Percentiles rank a stretch among this genome's conserved stretches.
These are phyloP conservation scores for Bufo bufo DNA, from an alignment of 2,113 vertebrate genomes.

Conservation along the genomic window DNA sequence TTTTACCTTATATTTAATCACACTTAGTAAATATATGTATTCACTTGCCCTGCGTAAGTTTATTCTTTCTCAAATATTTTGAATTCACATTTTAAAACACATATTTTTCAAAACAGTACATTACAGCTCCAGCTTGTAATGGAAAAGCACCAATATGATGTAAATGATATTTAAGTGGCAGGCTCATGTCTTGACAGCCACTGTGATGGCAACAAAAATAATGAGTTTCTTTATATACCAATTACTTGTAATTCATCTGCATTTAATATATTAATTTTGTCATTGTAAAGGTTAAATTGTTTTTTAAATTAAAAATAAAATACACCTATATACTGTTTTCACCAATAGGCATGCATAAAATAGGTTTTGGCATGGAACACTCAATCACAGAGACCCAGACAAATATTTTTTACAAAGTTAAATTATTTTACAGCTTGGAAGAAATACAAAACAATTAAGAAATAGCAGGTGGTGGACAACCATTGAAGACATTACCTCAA, in stretches of 20 bases:
- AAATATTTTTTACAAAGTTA: conserved; percentile 41
- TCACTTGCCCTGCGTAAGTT: too few species aligned
- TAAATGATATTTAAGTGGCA: background rate
- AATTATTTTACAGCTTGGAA: conserved; percentile 40
- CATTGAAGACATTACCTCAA: conserved; percentile 35
- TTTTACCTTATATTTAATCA: background rate
- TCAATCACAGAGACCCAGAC: background rate
- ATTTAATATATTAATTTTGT: background rate
- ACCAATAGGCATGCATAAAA: conserved; percentile 23
- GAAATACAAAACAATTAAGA: conserved; percentile 37
- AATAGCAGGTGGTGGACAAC: conserved; percentile 35
- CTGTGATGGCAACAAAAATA: background rate
- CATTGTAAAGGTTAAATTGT: background rate
- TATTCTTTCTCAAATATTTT: too few species aligned
- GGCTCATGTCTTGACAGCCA: background rate
- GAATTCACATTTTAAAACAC: background rate
- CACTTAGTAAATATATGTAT: too few species aligned
- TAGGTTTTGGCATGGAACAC: conserved; percentile 19
- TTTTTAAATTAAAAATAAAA: conserved; percentile 11
- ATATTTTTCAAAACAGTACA: background rate
- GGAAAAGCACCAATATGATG: background rate
- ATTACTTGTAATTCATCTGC: background rate
- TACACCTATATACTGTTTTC: conserved; percentile 15
- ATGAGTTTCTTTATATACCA: background rate
- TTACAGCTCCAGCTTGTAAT: background rate